These are phyloP conservation scores for Capitulum mitella DNA, from an alignment of 2,888 invertebrate species.

Conservation along the genomic window DNA sequence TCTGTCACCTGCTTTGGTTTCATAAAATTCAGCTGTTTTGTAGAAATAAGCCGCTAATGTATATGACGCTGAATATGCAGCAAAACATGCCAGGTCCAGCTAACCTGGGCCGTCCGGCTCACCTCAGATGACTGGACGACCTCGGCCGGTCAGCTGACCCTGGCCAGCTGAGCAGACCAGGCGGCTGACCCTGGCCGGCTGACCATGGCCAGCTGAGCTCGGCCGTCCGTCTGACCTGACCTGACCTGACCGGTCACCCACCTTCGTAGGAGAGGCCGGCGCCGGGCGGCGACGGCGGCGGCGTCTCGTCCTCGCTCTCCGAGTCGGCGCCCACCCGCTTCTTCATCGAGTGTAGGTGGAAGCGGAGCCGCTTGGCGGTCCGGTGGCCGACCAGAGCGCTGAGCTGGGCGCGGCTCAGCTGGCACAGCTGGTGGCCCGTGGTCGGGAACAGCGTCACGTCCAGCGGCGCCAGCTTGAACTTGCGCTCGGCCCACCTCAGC, in stretches of 20 bases:
- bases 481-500: conserved; percentile 56
- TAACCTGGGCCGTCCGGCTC: too few relatives aligned
- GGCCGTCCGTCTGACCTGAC: too few relatives aligned
- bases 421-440: conserved; percentile 52
- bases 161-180: too few relatives aligned
- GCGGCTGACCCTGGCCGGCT: too few relatives aligned
- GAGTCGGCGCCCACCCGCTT: not conserved
- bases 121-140: too few relatives aligned
- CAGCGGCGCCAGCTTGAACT: conserved; percentile 54
- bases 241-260: not conserved
- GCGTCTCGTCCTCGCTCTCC: not conserved
- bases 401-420: conserved; percentile 57
- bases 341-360: conserved; percentile 15
- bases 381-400: conserved; percentile 48
- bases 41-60: too few relatives aligned
- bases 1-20: too few relatives aligned
- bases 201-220: too few relatives aligned
- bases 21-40: too few relatives aligned
- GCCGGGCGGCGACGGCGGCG: not conserved
- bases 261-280: not conserved
- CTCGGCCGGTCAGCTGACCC: too few relatives aligned
- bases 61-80: too few relatives aligned
- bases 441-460: conserved; percentile 51
- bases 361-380: not conserved
- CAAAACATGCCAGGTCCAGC: too few relatives aligned